phyloP scores from a whole-genome alignment of 1,140 invertebrate genomes.

The Amphibalanus amphitrite region DNA sequence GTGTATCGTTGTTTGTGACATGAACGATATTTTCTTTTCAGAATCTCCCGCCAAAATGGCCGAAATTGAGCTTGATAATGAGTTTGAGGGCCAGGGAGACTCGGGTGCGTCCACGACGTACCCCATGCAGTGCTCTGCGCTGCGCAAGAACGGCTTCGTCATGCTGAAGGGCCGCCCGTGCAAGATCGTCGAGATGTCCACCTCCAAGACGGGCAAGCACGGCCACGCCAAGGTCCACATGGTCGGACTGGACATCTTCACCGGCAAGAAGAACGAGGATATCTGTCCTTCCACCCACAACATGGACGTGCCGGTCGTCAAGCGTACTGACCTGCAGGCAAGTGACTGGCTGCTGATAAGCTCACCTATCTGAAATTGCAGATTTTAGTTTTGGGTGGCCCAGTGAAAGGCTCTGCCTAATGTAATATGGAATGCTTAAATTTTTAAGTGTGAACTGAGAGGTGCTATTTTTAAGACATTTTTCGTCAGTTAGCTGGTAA shows the following conservation, averaged over 20 bases:
- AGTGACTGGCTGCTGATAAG: too few relatives aligned
- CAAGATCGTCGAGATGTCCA: constrained; percentile 99
- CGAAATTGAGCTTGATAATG: constrained; percentile 63
- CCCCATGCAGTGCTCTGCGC: constrained; percentile 94
- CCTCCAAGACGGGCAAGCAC: constrained; percentile 99
- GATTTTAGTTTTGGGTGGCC: too few relatives aligned
- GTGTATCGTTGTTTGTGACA: too few relatives aligned
- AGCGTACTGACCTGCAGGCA: constrained; percentile 82
- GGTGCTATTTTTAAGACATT: too few relatives aligned
- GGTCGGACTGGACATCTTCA: constrained; percentile 97
- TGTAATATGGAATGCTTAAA: too few relatives aligned
- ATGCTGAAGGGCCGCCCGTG: constrained; percentile 94
- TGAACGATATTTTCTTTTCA: too few relatives aligned
- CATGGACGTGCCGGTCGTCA: constrained; percentile 97
- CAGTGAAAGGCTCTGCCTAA: too few relatives aligned
- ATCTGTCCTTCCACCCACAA: constrained; percentile 99
- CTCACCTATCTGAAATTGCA: too few relatives aligned
- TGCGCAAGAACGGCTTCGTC: constrained; percentile 97
- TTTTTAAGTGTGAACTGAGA: too few relatives aligned
- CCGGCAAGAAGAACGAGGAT: constrained; percentile 95
- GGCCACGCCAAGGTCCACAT: constrained; percentile 99
- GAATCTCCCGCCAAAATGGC: constrained; percentile 38
- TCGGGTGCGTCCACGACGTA: constrained; percentile 92
- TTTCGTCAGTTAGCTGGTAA: too few relatives aligned
- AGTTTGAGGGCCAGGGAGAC: constrained; percentile 64